phyloP scores from a whole-genome alignment of 2,888 invertebrate species.

The Hyalella azteca region DNA sequence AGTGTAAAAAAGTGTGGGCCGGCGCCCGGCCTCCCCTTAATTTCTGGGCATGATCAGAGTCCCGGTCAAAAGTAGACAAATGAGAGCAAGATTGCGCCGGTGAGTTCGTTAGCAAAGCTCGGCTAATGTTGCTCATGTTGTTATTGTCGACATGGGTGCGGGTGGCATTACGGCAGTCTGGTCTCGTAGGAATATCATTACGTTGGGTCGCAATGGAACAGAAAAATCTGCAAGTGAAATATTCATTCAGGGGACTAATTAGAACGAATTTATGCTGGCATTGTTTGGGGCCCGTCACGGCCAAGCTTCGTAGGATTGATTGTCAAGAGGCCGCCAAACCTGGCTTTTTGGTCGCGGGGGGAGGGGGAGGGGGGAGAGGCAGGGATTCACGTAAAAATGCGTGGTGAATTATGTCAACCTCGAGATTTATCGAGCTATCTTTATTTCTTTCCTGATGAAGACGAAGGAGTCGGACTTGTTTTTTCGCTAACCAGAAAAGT shows the following conservation, averaged over 20 bases:
- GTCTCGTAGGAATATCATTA: background rate
- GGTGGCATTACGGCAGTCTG: background rate
- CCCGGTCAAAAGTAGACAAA: conserved; percentile 11
- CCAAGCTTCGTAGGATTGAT: conserved; percentile 7
- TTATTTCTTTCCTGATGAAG: too few relatives aligned
- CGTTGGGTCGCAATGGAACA: background rate
- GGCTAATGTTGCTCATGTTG: conserved; percentile 14
- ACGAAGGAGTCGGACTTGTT: too few relatives aligned
- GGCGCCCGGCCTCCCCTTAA: background rate
- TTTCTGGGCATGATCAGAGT: background rate
- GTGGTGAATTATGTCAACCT: too few relatives aligned
- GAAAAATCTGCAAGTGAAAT: conserved; percentile 35
- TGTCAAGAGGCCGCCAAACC: conserved; percentile 19
- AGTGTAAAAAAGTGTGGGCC: too few relatives aligned
- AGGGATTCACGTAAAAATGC: too few relatives aligned
- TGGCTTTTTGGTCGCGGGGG: too few relatives aligned
- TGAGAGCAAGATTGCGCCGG: background rate
- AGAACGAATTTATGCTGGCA: conserved; percentile 33
- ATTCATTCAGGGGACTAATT: conserved; percentile 34
- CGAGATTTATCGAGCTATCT: too few relatives aligned
- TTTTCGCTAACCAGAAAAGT: too few relatives aligned
- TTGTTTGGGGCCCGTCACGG: conserved; percentile 24
- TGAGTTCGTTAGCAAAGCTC: conserved; percentile 24
- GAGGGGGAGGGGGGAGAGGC: too few relatives aligned
- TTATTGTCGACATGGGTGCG: background rate